phyloP scores from a whole-genome alignment of 2,113 vertebrate genomes.

The Thryonomys swinderianus region DNA sequence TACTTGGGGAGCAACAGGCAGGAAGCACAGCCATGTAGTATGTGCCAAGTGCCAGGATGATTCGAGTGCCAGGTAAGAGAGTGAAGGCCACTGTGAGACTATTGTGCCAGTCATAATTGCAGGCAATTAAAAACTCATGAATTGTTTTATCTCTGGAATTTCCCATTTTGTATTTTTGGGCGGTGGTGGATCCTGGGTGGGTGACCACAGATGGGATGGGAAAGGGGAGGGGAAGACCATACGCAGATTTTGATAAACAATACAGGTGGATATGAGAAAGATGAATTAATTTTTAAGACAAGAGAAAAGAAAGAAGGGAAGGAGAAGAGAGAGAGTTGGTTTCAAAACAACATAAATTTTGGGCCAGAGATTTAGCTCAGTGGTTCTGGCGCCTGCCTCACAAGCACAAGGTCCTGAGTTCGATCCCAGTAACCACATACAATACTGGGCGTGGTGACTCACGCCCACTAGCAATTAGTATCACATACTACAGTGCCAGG shows the following conservation, averaged over 20 bases:
- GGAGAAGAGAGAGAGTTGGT: not conserved
- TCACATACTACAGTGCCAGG: too few relatives aligned
- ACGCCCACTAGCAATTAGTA: too few relatives aligned
- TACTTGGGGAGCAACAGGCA: not conserved
- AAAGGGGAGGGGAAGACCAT: not conserved
- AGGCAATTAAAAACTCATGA: not conserved
- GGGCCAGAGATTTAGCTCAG: too few relatives aligned
- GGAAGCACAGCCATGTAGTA: too few relatives aligned
- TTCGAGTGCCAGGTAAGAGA: not conserved
- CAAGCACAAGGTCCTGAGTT: too few relatives aligned
- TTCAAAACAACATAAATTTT: too few relatives aligned
- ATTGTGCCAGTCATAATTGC: not conserved
- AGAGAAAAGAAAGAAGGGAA: not conserved
- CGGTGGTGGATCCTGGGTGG: not conserved
- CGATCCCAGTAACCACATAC: too few relatives aligned
- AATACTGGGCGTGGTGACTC: too few relatives aligned
- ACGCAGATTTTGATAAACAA: conserved; percentile 40
- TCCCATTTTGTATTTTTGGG: not conserved
- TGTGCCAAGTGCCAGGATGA: not conserved
- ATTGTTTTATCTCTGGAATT: conserved; percentile 34
- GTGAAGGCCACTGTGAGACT: not conserved
- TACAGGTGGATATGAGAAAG: not conserved
- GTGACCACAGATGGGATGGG: not conserved
- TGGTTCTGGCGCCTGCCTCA: too few relatives aligned
- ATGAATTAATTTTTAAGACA: not conserved